Conservation (phyloP, 2,888 invertebrate genomes). For the Caenorhabditis imperialis region DNA sequence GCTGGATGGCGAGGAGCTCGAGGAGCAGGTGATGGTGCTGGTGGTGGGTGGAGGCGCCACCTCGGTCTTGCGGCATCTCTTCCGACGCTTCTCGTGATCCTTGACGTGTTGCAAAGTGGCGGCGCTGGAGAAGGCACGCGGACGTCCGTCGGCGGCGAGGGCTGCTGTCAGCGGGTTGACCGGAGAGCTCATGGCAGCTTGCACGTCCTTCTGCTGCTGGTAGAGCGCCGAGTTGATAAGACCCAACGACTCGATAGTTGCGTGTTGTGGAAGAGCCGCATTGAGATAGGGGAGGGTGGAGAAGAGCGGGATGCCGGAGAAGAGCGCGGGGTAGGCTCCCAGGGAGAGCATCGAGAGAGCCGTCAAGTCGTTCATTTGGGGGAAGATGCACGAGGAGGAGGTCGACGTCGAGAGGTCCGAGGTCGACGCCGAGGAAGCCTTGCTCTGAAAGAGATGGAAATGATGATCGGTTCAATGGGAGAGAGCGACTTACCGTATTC, state of each 20-base stretch:
- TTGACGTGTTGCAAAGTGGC: constrained; percentile 58
- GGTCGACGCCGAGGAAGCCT: constrained; percentile 27
- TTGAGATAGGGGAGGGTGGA: constrained; percentile 35
- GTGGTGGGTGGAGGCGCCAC: constrained; percentile 19
- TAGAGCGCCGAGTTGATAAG: constrained; percentile 52
- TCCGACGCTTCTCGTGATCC: constrained; percentile 49
- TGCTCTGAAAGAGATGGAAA: constrained; percentile 24
- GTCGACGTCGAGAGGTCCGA: constrained; percentile 40
- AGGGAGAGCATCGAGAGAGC: constrained; percentile 51
- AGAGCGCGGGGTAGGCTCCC: constrained; percentile 33
- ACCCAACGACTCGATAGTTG: constrained; percentile 53
- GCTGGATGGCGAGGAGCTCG: constrained; percentile 23
- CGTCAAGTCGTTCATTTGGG: constrained; percentile 40
- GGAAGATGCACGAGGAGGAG: constrained; percentile 51
- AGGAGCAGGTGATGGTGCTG: constrained; percentile 32
- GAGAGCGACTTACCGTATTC: constrained; percentile 27
- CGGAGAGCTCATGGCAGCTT: constrained; percentile 31
- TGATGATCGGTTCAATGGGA: neutral
- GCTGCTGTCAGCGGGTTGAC: constrained; percentile 17
- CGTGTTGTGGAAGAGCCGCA: constrained; percentile 36
- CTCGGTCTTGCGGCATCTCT: constrained; percentile 45
- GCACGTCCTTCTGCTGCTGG: constrained; percentile 43
- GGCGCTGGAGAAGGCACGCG: constrained; percentile 62
- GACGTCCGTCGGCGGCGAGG: constrained; percentile 51
- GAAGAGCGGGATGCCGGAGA: constrained; percentile 36